A percentile compares a stretch with the other conserved stretches of the same genome.
phyloP scores from a whole-genome alignment of 2,888 invertebrate species.

The Erannis defoliaria region DNA sequence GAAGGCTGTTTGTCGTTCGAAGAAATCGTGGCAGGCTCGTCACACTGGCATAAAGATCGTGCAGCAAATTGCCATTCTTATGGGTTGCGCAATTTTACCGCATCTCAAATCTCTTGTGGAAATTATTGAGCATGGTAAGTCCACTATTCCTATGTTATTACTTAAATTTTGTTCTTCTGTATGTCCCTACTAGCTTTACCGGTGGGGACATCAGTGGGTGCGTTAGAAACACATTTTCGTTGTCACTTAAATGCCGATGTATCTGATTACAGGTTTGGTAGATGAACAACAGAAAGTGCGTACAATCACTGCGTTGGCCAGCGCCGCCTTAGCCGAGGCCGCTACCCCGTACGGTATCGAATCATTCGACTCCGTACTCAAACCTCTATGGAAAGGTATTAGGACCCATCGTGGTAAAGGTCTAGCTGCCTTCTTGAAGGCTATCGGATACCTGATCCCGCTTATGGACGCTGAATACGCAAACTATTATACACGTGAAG shows the following conservation, averaged over 20 bases:
- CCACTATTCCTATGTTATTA: background rate
- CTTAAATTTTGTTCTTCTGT: conserved; percentile 1
- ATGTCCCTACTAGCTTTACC: background rate
- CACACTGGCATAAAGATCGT: conserved; percentile 99
- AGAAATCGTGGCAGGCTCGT: conserved; percentile 99
- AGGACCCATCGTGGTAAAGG: conserved; percentile 96
- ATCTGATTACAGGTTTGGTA: conserved; percentile 89
- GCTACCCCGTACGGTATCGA: conserved; percentile 99
- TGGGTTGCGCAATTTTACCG: conserved; percentile 99
- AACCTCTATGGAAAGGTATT: conserved; percentile 99
- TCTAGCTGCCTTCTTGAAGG: conserved; percentile 99
- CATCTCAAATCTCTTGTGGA: conserved; percentile 99
- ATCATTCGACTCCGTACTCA: conserved; percentile 99
- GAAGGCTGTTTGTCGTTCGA: conserved; percentile 99
- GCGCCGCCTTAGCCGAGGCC: conserved; percentile 99
- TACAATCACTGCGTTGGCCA: conserved; percentile 99
- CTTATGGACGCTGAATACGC: conserved; percentile 99
- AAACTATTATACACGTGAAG: conserved; percentile 99
- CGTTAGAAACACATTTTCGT: too few species aligned
- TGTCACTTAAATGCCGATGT: background rate
- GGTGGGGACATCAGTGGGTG: too few species aligned
- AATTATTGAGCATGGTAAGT: conserved; percentile 98
- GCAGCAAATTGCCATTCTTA: conserved; percentile 99
- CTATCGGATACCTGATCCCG: conserved; percentile 99
- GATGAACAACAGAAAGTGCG: conserved; percentile 99